These are phyloP conservation scores for Aspidiotus destructor DNA, from an alignment of 2,888 invertebrate genomes.

Conservation along the genomic window DNA sequence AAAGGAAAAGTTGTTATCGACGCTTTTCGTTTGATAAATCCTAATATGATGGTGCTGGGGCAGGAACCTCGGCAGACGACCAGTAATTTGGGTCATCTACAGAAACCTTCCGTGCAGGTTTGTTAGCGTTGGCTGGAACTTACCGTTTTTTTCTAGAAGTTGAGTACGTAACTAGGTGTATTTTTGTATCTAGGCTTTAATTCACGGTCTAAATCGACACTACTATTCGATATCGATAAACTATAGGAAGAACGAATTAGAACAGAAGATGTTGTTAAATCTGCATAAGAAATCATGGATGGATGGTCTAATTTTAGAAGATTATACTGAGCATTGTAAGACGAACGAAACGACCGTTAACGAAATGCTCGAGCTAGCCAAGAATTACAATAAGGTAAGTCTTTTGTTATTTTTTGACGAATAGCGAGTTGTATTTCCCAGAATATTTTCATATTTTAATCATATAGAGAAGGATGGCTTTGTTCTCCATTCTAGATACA, in stretches of 20 bases:
- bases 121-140: neutral
- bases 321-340: slow-evolving; percentile 85
- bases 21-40: slow-evolving; percentile 97
- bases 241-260: slow-evolving; percentile 96
- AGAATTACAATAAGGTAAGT: slow-evolving; percentile 82
- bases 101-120: slow-evolving; percentile 90
- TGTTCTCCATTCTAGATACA: too few relatives aligned
- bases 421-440: too few relatives aligned
- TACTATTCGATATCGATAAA: slow-evolving; percentile 99
- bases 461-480: too few relatives aligned
- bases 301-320: slow-evolving; percentile 83
- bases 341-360: slow-evolving; percentile 89
- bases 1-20: slow-evolving; percentile 99
- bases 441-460: too few relatives aligned
- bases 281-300: slow-evolving; percentile 98
- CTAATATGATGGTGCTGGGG: slow-evolving; percentile 97
- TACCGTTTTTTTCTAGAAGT: too few relatives aligned
- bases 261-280: slow-evolving; percentile 98
- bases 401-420: too few relatives aligned
- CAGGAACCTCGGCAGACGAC: slow-evolving; percentile 99
- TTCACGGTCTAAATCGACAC: slow-evolving; percentile 96
- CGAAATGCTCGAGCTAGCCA: slow-evolving; percentile 93
- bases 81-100: slow-evolving; percentile 94
- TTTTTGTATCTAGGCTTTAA: slow-evolving; percentile 64
- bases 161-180: neutral